These are phyloP conservation scores for Lasioglossum calceatum DNA, from an alignment of 2,888 invertebrate genomes.

Conservation along the genomic window DNA sequence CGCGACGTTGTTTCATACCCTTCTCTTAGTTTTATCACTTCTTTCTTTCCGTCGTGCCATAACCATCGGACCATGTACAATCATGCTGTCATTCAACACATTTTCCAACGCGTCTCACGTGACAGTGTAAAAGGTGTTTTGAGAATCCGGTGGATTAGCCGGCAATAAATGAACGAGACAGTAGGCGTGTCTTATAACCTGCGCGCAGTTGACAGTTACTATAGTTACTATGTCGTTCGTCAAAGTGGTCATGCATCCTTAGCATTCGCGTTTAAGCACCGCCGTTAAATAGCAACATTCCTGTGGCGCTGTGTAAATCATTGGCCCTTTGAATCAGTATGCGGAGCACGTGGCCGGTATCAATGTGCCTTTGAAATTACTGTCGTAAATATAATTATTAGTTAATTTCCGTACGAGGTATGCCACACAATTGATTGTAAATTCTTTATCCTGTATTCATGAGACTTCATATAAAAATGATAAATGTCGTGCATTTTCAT, in stretches of 20 bases:
- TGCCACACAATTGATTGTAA: background rate
- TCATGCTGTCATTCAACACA: background rate
- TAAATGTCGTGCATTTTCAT: background rate
- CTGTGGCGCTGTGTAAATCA: constrained; percentile 53
- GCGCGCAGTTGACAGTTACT: constrained; percentile 47
- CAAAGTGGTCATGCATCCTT: constrained; percentile 47
- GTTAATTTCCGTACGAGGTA: background rate
- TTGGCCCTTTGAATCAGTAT: constrained; percentile 34
- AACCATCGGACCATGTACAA: constrained; percentile 5
- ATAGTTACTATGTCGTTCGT: constrained; percentile 51
- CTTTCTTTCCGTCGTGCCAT: background rate
- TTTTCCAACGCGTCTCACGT: background rate
- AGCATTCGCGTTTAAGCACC: constrained; percentile 46
- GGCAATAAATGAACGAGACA: constrained; percentile 72
- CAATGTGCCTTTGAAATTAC: background rate
- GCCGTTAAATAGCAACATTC: constrained; percentile 60
- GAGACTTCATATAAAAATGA: background rate
- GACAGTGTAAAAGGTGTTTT: constrained; percentile 6
- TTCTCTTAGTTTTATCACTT: background rate
- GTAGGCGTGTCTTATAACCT: constrained; percentile 65
- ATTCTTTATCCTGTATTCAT: background rate
- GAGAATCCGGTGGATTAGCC: constrained; percentile 66
- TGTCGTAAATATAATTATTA: background rate
- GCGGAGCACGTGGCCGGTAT: constrained; percentile 14
- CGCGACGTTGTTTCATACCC: background rate